These are phyloP conservation scores for Hippasteria phrygiana DNA, from an alignment of 53 echinoderm and acorn worm species.

Conservation along the genomic window DNA sequence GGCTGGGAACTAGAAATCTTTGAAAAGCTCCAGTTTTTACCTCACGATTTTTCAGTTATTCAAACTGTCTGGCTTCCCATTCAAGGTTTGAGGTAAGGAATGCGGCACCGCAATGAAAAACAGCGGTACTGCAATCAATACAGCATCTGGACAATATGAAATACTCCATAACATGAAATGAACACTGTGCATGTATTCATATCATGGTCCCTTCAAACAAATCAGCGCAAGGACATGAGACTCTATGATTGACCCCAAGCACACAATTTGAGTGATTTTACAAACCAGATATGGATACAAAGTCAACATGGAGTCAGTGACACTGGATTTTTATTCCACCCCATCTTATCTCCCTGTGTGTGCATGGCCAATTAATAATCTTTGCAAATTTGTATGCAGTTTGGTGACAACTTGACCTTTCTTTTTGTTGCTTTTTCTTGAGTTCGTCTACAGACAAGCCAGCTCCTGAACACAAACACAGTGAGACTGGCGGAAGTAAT, in stretches of 20 bases:
- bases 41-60: too few species aligned
- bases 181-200: too few species aligned
- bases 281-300: neutral
- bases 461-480: neutral
- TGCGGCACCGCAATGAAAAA: too few species aligned
- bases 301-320: neutral
- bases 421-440: neutral
- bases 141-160: too few species aligned
- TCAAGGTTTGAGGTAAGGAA: too few species aligned
- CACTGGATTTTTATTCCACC: neutral
- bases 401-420: neutral
- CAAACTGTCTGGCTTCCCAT: too few species aligned
- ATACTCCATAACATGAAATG: too few species aligned
- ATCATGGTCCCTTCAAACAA: too few species aligned
- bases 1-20: too few species aligned
- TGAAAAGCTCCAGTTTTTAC: too few species aligned
- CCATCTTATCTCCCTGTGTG: neutral
- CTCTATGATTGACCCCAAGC: neutral
- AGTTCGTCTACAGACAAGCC: neutral
- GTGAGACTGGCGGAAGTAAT: neutral
- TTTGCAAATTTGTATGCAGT: neutral
- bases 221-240: too few species aligned
- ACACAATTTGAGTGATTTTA: neutral
- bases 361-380: conserved; percentile 1
- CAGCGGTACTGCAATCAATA: too few species aligned